phyloP scores from a whole-genome alignment of 1,140 invertebrate genomes.

The Tetramorium alpestre region DNA sequence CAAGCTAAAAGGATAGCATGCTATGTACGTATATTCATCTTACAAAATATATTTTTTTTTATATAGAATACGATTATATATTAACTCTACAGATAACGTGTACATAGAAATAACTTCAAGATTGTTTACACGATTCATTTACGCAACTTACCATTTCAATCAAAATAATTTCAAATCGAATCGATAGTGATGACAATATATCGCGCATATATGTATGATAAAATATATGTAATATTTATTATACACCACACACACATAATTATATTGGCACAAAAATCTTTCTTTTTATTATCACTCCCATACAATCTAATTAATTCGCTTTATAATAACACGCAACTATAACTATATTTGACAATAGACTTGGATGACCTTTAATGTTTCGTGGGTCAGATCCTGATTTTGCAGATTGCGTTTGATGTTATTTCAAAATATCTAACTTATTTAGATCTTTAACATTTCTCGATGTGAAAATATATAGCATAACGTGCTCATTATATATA shows the following conservation, averaged over 20 bases:
- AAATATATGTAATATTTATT: conserved; percentile 52
- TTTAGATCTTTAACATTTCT: conserved; percentile 43
- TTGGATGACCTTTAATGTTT: conserved; percentile 58
- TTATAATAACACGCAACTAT: conserved; percentile 51
- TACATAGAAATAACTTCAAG: conserved; percentile 56
- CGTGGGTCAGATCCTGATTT: conserved; percentile 47
- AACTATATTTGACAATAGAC: conserved; percentile 45
- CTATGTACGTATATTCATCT: conserved; percentile 5
- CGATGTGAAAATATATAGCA: conserved; percentile 52
- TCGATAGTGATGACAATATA: conserved; percentile 68
- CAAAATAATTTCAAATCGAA: conserved; percentile 54
- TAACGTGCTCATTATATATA: conserved; percentile 38
- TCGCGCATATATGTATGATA: conserved; percentile 42
- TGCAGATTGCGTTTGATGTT: conserved; percentile 54
- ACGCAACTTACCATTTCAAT: conserved; percentile 52
- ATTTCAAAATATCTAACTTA: conserved; percentile 21
- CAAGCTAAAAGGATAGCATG: neutral
- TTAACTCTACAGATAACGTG: conserved; percentile 51
- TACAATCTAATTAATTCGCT: conserved; percentile 55
- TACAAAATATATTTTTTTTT: conserved; percentile 17
- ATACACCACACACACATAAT: conserved; percentile 39
- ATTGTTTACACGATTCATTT: conserved; percentile 64
- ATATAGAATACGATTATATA: neutral
- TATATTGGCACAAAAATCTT: conserved; percentile 26
- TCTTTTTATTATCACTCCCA: conserved; percentile 6